Evolutionary conservation across 2,888 invertebrate species (phyloP).

Genomic region (Ypsolopha sequella): DNA sequence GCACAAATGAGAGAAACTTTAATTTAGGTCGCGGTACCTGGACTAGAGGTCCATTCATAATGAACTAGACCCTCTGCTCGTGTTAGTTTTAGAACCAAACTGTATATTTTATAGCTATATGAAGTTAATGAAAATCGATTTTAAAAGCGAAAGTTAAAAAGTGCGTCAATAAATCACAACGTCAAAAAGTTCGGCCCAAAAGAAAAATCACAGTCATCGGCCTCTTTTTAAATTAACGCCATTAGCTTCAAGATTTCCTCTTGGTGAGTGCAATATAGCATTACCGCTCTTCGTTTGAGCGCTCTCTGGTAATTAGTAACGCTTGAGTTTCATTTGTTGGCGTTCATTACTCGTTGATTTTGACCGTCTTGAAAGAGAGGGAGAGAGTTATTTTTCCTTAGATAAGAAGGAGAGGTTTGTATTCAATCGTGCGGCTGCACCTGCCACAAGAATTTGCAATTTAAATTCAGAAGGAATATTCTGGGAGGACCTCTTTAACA

Average conservation of each 20-base stretch:
- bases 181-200: constrained; percentile 40
- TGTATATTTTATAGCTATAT: no score
- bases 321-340: constrained; percentile 71
- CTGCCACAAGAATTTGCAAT: constrained; percentile 69
- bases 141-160: background rate
- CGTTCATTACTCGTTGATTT: constrained; percentile 68
- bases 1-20: constrained; percentile 54
- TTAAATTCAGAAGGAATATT: constrained; percentile 68
- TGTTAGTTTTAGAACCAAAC: constrained; percentile 32
- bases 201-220: constrained; percentile 66
- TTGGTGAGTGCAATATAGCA: constrained; percentile 59
- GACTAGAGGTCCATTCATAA: constrained; percentile 46
- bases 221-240: constrained; percentile 69
- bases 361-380: constrained; percentile 33
- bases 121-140: no score
- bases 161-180: constrained; percentile 54
- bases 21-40: constrained; percentile 55
- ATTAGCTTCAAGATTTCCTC: constrained; percentile 65
- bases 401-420: constrained; percentile 38
- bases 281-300: constrained; percentile 63
- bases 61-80: constrained; percentile 35
- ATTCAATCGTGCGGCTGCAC: constrained; percentile 56
- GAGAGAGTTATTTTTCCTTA: constrained; percentile 27
- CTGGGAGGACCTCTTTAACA: constrained; percentile 68
- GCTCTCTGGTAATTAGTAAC: constrained; percentile 65